phyloP scores from a whole-genome alignment of 2,888 invertebrate genomes.

The Apamea epomidion region DNA sequence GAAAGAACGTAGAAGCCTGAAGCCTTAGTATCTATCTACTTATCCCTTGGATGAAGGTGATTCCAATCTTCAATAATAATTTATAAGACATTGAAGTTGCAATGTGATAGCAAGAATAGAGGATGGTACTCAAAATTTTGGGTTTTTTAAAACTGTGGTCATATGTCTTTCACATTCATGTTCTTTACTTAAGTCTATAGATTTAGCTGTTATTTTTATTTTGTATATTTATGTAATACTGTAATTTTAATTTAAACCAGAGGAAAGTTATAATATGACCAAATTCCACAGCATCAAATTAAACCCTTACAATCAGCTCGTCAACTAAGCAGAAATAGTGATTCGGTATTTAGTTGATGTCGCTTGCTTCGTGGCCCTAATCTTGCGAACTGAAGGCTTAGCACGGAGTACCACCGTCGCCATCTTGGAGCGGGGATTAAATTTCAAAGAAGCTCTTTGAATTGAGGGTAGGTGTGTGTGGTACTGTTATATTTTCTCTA shows the following conservation, averaged over 20 bases:
- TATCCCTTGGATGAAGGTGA: neutral
- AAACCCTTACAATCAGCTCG: conserved; percentile 12
- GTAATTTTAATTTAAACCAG: neutral
- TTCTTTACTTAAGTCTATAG: neutral
- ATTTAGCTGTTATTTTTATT: neutral
- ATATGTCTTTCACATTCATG: neutral
- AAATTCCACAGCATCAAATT: neutral
- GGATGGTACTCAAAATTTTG: neutral
- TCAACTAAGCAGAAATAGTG: conserved; percentile 46
- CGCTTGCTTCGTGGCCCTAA: conserved; percentile 76
- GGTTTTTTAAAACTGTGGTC: neutral
- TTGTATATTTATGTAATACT: neutral
- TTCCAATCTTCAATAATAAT: neutral
- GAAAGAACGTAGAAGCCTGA: neutral
- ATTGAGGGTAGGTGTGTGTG: conserved; percentile 59
- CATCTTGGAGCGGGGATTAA: conserved; percentile 81
- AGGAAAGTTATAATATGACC: neutral
- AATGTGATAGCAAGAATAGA: neutral
- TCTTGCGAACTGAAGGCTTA: conserved; percentile 74
- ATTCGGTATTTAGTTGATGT: conserved; percentile 46
- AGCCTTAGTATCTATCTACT: neutral
- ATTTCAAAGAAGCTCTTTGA: conserved; percentile 79
- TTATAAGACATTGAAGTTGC: neutral
- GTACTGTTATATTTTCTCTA: conserved; percentile 47
- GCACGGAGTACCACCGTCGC: conserved; percentile 71